Evolutionary conservation across 2,113 vertebrate species (phyloP).

Genomic region (Periophthalmus modestus): DNA sequence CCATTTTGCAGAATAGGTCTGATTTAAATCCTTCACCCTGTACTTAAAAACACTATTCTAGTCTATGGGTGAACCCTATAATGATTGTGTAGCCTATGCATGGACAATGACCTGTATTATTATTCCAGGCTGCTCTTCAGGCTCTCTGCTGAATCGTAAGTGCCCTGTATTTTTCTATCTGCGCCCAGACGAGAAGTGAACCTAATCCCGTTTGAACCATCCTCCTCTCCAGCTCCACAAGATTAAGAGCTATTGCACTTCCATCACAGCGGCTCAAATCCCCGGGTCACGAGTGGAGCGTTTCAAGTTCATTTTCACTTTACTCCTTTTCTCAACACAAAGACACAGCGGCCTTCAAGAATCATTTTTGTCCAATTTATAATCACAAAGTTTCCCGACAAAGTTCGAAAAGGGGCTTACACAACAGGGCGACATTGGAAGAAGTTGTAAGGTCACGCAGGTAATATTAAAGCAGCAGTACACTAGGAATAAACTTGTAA

Average conservation of each 20-base stretch:
- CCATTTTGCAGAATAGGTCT: too few species aligned
- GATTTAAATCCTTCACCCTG: too few species aligned
- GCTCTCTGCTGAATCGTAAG: conserved; percentile 21
- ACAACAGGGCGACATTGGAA: not conserved
- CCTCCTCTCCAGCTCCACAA: conserved; percentile 25
- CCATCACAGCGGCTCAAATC: conserved; percentile 26
- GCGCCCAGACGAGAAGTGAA: conserved; percentile 8
- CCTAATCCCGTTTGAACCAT: conserved; percentile 32
- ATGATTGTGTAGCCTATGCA: not conserved
- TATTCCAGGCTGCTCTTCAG: conserved; percentile 10
- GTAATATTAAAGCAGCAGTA: not conserved
- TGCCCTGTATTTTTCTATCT: not conserved
- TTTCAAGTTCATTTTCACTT: conserved; percentile 6
- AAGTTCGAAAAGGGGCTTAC: not conserved
- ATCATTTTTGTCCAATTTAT: conserved; percentile 1
- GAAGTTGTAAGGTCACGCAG: not conserved
- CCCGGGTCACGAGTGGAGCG: conserved; percentile 4
- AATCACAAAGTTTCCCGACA: not conserved
- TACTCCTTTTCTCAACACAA: conserved; percentile 7
- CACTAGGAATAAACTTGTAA: not conserved
- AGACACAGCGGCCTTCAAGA: not conserved
- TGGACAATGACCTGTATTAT: conserved; percentile 17
- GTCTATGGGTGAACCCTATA: not conserved
- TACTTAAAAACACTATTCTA: not conserved
- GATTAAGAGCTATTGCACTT: conserved; percentile 15